phyloP scores from a whole-genome alignment of 2,797 vertebrate species.

The Sternarchorhynchus goeldii region DNA sequence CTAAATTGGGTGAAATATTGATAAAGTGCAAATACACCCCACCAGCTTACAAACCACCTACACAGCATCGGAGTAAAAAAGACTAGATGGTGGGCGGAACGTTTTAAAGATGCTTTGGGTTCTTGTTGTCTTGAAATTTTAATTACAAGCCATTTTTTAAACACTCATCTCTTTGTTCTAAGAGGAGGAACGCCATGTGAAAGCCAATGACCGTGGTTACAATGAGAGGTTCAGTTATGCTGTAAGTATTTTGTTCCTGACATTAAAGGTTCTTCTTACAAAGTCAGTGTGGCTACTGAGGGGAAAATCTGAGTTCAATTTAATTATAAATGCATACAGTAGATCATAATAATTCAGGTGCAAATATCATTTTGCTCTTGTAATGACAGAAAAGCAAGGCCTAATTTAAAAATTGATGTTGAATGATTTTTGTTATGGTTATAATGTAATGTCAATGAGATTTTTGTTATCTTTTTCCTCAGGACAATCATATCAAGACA shows the following conservation, averaged over 20 bases:
- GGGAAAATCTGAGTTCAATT: too few species aligned
- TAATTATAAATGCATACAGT: not conserved
- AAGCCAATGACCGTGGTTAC: constrained; percentile 82
- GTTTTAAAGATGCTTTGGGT: not conserved
- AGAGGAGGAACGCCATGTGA: constrained; percentile 84
- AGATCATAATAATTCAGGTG: not conserved
- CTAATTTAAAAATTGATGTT: not conserved
- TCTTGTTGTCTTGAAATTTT: not conserved
- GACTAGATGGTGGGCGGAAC: not conserved
- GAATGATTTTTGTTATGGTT: not conserved
- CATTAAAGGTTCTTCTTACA: not conserved
- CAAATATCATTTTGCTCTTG: not conserved
- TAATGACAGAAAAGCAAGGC: not conserved
- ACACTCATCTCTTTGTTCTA: constrained; percentile 41
- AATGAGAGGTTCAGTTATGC: constrained; percentile 83
- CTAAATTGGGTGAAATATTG: constrained; percentile 7
- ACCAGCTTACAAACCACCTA: not conserved
- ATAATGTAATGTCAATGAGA: not conserved
- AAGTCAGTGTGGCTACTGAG: not conserved
- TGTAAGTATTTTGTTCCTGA: constrained; percentile 70
- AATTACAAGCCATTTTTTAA: not conserved
- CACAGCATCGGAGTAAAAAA: not conserved
- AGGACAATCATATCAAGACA: constrained; percentile 88
- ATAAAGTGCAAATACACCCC: not conserved
- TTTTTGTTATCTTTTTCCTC: constrained; percentile 24